Conservation (phyloP, 2,113 vertebrate genomes). For the Hirundichthys speculiger region DNA sequence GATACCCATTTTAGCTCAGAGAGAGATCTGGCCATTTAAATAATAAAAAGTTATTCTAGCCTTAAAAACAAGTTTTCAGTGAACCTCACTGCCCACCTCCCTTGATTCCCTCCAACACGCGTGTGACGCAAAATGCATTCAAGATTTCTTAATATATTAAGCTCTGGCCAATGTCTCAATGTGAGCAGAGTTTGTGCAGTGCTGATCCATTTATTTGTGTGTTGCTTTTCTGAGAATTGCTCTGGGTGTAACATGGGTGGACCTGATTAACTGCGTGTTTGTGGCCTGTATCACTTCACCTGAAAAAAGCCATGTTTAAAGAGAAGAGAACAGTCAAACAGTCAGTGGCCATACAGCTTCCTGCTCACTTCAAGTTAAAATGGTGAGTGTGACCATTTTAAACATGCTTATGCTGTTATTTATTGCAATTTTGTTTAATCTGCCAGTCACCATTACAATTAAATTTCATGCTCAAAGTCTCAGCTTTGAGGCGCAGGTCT, state of each 20-base stretch:
- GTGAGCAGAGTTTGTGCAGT: slow-evolving; percentile 29
- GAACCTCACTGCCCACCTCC: too few species aligned
- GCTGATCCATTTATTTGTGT: slow-evolving; percentile 29
- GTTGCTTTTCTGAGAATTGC: slow-evolving; percentile 13
- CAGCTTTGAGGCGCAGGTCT: neutral
- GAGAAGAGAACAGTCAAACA: slow-evolving; percentile 14
- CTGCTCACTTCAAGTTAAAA: neutral
- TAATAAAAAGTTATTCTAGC: too few species aligned
- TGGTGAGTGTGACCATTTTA: neutral
- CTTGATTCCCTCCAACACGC: too few species aligned
- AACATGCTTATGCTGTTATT: neutral
- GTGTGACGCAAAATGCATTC: too few species aligned
- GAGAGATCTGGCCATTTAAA: too few species aligned
- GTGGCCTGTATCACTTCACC: slow-evolving; percentile 6
- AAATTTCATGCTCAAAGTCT: too few species aligned
- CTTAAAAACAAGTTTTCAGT: too few species aligned
- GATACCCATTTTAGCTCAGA: too few species aligned
- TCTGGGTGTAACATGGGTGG: slow-evolving; percentile 44
- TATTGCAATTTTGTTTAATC: too few species aligned
- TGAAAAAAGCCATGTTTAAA: slow-evolving; percentile 18
- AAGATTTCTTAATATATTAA: too few species aligned
- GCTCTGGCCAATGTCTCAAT: neutral
- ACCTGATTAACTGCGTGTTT: slow-evolving; percentile 31
- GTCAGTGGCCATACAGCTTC: neutral
- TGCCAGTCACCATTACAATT: too few species aligned